A percentile compares a stretch with the other conserved stretches of the same genome.
Evolutionary conservation across 2,113 vertebrate genomes (phyloP).

Genomic region (Archilochus colubris): DNA sequence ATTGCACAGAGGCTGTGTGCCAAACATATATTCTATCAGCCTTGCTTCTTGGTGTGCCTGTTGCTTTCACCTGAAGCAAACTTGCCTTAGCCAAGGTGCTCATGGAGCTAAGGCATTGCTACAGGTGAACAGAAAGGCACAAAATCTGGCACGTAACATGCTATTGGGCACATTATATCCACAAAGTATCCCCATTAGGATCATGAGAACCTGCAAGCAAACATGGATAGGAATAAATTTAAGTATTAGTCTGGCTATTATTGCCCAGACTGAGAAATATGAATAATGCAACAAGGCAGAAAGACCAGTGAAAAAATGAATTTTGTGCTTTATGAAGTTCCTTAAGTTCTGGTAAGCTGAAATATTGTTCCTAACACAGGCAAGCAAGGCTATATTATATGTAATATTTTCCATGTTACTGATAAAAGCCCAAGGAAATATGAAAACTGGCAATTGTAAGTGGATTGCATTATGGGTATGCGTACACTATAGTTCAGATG

Average conservation of each 20-base stretch:
- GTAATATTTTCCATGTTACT: neutral
- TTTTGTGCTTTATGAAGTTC: neutral
- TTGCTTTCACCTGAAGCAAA: neutral
- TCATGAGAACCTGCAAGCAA: neutral
- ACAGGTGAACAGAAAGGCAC: neutral
- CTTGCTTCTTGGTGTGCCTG: fast-evolving
- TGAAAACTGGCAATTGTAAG: neutral
- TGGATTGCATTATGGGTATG: neutral
- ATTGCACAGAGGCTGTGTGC: neutral
- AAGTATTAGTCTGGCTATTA: neutral
- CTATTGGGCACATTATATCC: neutral
- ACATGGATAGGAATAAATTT: neutral
- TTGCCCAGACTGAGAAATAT: neutral
- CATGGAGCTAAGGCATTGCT: neutral
- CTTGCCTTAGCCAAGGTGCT: neutral
- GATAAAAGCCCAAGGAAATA: neutral
- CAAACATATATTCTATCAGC: fast-evolving
- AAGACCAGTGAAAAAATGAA: neutral
- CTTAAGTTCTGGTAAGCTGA: neutral
- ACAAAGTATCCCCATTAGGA: fast-evolving
- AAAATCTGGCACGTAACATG: neutral
- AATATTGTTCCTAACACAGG: neutral
- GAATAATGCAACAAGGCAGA: neutral
- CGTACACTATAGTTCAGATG: neutral
- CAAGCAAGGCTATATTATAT: neutral